Evolutionary conservation across 2,888 invertebrate genomes (phyloP).

Genomic region (Peribatodes rhomboidaria): DNA sequence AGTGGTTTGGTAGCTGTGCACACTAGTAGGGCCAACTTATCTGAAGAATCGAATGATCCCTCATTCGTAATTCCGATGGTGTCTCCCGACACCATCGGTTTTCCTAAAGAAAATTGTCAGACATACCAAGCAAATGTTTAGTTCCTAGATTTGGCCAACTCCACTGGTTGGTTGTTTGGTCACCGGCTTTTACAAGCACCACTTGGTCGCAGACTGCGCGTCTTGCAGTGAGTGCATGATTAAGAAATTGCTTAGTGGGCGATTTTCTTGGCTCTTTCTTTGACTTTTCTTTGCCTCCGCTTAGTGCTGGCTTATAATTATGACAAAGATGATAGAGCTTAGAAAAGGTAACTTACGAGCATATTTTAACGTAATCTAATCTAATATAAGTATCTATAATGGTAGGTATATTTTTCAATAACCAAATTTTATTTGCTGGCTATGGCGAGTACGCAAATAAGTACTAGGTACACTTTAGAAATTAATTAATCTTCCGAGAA

Average conservation of each 20-base stretch:
- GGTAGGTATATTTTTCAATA: no score
- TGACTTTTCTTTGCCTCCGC: background rate
- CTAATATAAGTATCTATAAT: no score
- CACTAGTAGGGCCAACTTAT: background rate
- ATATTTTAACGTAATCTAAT: no score
- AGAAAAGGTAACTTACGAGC: no score
- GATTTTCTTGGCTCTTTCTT: slow-evolving; percentile 1
- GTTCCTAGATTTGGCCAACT: background rate
- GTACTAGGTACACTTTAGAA: no score
- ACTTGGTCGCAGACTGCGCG: background rate
- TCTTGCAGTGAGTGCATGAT: background rate
- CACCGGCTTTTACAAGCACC: background rate
- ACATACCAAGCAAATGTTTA: background rate
- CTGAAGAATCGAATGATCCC: background rate
- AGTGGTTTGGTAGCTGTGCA: background rate
- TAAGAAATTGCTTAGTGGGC: background rate
- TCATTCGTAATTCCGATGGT: no score
- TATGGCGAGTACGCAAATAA: no score
- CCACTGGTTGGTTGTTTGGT: background rate
- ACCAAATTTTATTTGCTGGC: no score
- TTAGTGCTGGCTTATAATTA: background rate
- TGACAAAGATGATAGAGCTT: background rate
- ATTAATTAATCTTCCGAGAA: no score
- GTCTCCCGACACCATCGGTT: background rate
- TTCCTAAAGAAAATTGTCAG: background rate